phyloP scores from a whole-genome alignment of 2,113 vertebrate species.

The Polyodon spathula region DNA sequence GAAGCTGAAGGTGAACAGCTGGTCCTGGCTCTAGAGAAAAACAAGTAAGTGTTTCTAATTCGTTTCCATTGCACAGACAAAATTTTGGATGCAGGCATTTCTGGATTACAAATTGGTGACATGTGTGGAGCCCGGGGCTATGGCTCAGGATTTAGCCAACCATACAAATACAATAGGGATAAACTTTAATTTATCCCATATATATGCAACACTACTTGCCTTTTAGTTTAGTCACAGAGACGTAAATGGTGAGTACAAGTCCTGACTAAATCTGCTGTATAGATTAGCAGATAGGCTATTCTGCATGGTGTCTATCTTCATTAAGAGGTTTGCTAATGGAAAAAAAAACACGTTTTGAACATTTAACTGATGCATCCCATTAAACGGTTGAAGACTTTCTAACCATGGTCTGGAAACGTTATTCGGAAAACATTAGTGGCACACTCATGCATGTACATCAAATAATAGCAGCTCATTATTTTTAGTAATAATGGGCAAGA shows the following conservation, averaged over 20 bases:
- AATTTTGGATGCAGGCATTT: neutral
- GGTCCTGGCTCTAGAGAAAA: constrained; percentile 74
- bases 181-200: constrained; percentile 9
- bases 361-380: no score
- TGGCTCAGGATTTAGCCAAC: constrained; percentile 17
- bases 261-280: no score
- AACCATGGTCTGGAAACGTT: no score
- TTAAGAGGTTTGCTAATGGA: no score
- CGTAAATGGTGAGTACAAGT: constrained; percentile 16
- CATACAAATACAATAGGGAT: constrained; percentile 11
- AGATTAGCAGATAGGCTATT: no score
- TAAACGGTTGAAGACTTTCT: no score
- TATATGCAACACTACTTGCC: constrained; percentile 17
- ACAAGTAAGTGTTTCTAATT: constrained; percentile 56
- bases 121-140: constrained; percentile 17
- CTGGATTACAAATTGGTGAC: constrained; percentile 6
- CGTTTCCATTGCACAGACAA: constrained; percentile 11
- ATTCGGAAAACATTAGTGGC: no score
- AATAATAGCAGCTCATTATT: no score
- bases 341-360: no score
- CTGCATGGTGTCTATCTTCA: no score
- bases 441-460: no score
- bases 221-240: constrained; percentile 21
- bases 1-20: constrained; percentile 58
- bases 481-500: no score